Evolutionary conservation across 1,140 invertebrate species (phyloP).

Genomic region (Platyscapa corneri): DNA sequence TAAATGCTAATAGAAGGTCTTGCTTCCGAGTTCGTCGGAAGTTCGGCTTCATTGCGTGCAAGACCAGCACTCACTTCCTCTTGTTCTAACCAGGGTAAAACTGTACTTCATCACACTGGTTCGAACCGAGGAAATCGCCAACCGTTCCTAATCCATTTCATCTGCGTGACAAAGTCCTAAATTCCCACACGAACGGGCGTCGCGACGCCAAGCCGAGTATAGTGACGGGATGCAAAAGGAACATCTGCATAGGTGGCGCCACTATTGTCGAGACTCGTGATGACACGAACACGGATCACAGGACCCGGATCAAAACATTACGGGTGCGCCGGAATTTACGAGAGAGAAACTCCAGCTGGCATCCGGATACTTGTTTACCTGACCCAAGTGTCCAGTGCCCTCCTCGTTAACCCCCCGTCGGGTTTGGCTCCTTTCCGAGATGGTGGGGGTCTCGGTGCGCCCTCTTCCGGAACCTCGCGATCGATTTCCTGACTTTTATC

Average conservation of each 20-base stretch:
- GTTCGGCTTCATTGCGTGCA: not conserved
- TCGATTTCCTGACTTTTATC: conserved; percentile 51
- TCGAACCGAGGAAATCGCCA: not conserved
- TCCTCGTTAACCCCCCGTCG: conserved; percentile 42
- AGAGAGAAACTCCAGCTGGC: not conserved
- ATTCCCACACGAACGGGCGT: not conserved
- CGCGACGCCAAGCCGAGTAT: not conserved
- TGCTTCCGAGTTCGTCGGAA: not conserved
- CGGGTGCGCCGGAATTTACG: conserved; percentile 62
- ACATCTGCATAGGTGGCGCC: not conserved
- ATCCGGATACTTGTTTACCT: conserved; percentile 53
- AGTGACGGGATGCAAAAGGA: too few species aligned
- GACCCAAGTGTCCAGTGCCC: conserved; percentile 24
- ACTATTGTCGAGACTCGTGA: not conserved
- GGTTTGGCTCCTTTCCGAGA: not conserved
- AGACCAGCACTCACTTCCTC: not conserved
- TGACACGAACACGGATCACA: not conserved
- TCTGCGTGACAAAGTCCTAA: not conserved
- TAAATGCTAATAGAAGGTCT: not conserved
- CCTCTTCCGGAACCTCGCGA: conserved; percentile 1
- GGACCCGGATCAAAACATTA: conserved; percentile 63
- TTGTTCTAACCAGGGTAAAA: not conserved
- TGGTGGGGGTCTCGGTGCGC: not conserved
- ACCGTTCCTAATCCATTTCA: not conserved
- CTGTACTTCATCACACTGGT: not conserved